Evolutionary conservation across 2,113 vertebrate genomes (phyloP).

Genomic region (Chunga burmeisteri): DNA sequence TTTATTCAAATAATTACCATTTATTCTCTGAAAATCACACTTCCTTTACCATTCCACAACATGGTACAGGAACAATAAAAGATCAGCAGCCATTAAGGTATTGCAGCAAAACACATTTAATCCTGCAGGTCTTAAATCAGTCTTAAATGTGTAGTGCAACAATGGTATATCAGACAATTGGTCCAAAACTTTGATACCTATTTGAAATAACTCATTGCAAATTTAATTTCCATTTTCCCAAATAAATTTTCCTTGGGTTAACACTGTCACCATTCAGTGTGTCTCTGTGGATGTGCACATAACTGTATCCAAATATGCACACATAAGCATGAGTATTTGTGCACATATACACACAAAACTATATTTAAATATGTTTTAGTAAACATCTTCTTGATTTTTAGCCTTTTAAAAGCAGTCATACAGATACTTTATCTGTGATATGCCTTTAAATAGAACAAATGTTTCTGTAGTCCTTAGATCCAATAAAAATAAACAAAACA

Average conservation of each 20-base stretch:
- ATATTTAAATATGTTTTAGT: neutral
- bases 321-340: neutral
- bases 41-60: neutral
- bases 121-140: neutral
- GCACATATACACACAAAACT: neutral
- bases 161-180: neutral
- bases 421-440: neutral
- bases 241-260: neutral
- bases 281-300: neutral
- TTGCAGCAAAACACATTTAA: constrained; percentile 1
- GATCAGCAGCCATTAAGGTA: neutral
- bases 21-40: neutral
- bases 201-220: neutral
- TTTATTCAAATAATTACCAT: neutral
- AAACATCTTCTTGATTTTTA: neutral
- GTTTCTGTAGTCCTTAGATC: neutral
- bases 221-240: neutral
- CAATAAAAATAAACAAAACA: neutral
- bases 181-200: neutral
- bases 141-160: constrained; percentile 1
- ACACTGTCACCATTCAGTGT: neutral
- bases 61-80: neutral
- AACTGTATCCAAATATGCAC: neutral
- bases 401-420: neutral
- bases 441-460: neutral